A percentile compares a stretch with the other conserved stretches of the same genome.
Evolutionary conservation across 2,888 invertebrate species (phyloP).

Genomic region (Seira sanloemensis): DNA sequence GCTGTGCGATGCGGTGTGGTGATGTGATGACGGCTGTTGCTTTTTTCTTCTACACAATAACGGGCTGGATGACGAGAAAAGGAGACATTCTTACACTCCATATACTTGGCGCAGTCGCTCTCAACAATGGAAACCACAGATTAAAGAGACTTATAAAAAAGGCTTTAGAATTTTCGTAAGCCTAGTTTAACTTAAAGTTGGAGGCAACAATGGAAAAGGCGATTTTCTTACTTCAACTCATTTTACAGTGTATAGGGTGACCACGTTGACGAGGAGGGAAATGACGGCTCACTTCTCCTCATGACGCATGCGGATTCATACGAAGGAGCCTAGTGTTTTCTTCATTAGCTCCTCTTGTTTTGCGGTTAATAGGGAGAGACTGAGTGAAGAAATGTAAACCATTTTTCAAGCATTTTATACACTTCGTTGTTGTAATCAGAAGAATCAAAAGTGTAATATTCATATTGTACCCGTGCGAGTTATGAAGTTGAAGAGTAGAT

Average conservation of each 20-base stretch:
- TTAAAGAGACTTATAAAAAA: conserved; percentile 36
- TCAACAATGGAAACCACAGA: conserved; percentile 26
- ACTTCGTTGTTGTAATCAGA: conserved; percentile 25
- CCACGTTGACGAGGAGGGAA: background rate
- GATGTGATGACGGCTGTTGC: conserved; percentile 51
- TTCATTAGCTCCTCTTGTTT: conserved; percentile 61
- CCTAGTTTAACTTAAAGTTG: too few species aligned
- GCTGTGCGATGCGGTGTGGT: conserved; percentile 21
- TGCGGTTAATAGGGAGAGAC: conserved; percentile 56
- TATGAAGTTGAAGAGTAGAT: too few species aligned
- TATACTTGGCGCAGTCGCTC: conserved; percentile 39
- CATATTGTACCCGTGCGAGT: too few species aligned
- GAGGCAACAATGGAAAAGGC: conserved; percentile 46
- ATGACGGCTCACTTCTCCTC: conserved; percentile 58
- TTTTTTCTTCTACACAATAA: conserved; percentile 39
- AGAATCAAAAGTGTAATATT: background rate
- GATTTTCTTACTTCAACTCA: too few species aligned
- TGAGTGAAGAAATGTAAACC: conserved; percentile 52
- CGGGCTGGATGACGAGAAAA: conserved; percentile 35
- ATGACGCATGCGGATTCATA: conserved; percentile 48
- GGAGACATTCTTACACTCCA: conserved; percentile 52
- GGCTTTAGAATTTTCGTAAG: conserved; percentile 24
- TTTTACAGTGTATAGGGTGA: too few species aligned
- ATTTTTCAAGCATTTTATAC: conserved; percentile 51
- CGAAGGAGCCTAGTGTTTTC: conserved; percentile 12